Conservation (phyloP, 1,140 invertebrate species). For the Euwallacea fornicatus region DNA sequence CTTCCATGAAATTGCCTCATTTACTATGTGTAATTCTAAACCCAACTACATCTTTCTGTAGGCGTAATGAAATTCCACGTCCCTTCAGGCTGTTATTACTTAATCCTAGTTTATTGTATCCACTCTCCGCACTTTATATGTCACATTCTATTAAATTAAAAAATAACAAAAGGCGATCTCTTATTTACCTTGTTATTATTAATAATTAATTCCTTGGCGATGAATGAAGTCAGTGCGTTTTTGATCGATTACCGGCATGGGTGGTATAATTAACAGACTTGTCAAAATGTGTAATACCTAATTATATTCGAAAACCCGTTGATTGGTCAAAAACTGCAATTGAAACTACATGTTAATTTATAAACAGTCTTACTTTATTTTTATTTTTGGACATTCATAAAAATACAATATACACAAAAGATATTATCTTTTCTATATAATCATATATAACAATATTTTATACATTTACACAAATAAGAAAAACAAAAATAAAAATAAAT, state of each 20-base stretch:
- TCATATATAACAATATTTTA: constrained; percentile 43
- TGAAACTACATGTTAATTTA: constrained; percentile 40
- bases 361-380: constrained; percentile 47
- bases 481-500: constrained; percentile 39
- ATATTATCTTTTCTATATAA: constrained; percentile 42
- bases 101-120: not conserved
- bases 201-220: constrained; percentile 22
- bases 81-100: not conserved
- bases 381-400: constrained; percentile 48
- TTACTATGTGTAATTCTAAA: too few relatives aligned
- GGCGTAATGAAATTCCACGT: not conserved
- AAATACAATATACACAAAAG: constrained; percentile 47
- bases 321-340: constrained; percentile 10
- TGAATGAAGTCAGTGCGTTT: constrained; percentile 30
- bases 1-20: too few relatives aligned
- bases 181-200: constrained; percentile 32
- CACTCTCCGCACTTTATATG: constrained; percentile 1
- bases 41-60: too few relatives aligned
- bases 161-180: constrained; percentile 1
- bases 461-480: constrained; percentile 39
- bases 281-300: constrained; percentile 36
- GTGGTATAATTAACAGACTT: constrained; percentile 32
- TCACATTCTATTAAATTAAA: constrained; percentile 13
- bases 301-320: constrained; percentile 14
- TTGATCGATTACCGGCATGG: constrained; percentile 32